phyloP scores from a whole-genome alignment of 2,797 vertebrate genomes.

The Diceros bicornis region DNA sequence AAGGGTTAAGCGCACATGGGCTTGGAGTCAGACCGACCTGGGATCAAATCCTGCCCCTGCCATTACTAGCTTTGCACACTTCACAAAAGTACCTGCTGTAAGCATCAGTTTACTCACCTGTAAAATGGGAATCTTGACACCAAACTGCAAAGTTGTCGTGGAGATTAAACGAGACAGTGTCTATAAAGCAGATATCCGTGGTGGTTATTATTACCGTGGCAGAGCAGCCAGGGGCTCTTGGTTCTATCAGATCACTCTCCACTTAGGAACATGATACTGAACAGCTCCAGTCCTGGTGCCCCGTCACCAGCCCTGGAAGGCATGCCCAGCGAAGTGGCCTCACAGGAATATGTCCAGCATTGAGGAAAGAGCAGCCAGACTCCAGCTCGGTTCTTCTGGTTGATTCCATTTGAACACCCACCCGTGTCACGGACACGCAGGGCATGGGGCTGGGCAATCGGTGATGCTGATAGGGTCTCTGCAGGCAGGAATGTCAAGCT shows the following conservation, averaged over 20 bases:
- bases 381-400: rapidly evolving
- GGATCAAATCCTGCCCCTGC: background rate
- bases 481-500: background rate
- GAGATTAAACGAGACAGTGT: rapidly evolving
- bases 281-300: background rate
- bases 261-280: background rate
- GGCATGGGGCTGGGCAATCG: rapidly evolving
- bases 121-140: background rate
- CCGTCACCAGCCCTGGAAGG: background rate
- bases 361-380: background rate
- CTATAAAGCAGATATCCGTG: rapidly evolving
- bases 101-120: background rate
- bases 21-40: background rate
- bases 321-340: background rate
- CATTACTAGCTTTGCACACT: background rate
- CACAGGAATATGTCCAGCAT: rapidly evolving
- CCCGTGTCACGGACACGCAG: rapidly evolving
- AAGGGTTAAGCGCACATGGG: background rate
- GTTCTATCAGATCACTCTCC: background rate
- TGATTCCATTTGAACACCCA: background rate
- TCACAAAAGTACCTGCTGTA: no score
- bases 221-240: background rate
- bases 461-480: rapidly evolving
- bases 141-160: background rate
- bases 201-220: rapidly evolving